Evolutionary conservation across 2,888 invertebrate species (phyloP).

Genomic region (Drosophila rellima): DNA sequence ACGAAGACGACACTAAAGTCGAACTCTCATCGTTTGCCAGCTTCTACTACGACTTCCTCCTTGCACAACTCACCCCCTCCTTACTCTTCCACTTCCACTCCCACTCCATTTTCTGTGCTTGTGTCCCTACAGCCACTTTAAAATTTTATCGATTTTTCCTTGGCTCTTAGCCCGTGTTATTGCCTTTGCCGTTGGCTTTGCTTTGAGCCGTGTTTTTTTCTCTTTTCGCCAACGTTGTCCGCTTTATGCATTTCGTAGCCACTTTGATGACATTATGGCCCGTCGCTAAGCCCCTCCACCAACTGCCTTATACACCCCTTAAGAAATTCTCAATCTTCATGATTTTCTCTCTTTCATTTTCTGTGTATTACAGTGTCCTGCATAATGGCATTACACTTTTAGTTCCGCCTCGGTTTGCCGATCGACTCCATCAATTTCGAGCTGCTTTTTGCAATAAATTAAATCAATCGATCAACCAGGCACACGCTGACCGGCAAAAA

Average conservation of each 20-base stretch:
- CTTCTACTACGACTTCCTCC: not conserved
- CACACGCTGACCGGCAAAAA: conserved; percentile 65
- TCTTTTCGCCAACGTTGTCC: conserved; percentile 37
- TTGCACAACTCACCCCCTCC: too few relatives aligned
- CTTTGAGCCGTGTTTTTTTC: conserved; percentile 50
- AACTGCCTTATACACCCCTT: not conserved
- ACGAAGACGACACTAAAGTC: conserved; percentile 48
- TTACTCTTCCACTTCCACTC: not conserved
- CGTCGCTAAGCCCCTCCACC: not conserved
- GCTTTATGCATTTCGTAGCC: conserved; percentile 76
- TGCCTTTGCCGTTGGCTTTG: conserved; percentile 46
- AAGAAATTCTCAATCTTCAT: conserved; percentile 15
- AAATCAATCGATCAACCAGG: conserved; percentile 76
- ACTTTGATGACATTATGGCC: conserved; percentile 79
- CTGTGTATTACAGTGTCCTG: conserved; percentile 52
- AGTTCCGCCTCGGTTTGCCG: conserved; percentile 47
- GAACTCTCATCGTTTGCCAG: conserved; percentile 26
- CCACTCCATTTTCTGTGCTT: not conserved
- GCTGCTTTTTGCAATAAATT: conserved; percentile 77
- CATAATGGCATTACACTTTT: conserved; percentile 76
- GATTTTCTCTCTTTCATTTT: conserved; percentile 16
- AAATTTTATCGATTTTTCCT: conserved; percentile 71
- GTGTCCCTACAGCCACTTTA: conserved; percentile 65
- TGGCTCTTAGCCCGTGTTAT: conserved; percentile 68
- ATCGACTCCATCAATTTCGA: conserved; percentile 76